Evolutionary conservation across 2,797 vertebrate genomes (phyloP), one percentile per base, ranked within the genome.

Genomic region (Intellagama lesueurii): DNA sequence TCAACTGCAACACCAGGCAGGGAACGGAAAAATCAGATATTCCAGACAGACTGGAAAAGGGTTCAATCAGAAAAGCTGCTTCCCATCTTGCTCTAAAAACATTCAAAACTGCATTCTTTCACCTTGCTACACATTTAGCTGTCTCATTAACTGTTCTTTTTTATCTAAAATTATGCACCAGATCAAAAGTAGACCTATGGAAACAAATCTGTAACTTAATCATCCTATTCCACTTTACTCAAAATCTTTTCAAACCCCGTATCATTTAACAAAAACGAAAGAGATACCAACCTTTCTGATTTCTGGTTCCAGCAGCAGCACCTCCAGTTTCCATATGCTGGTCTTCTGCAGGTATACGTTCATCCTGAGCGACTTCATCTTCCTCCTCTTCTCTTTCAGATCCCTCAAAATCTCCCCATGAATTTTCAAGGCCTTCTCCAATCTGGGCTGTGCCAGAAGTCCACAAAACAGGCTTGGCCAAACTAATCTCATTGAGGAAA

Each of bases 381-480:
- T 97, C 96, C 35, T 96, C 97, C 0, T 97, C 97, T 40, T 97
- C 97, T 3, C 92, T 97, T 28, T 98, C 98, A 0, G 97, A 97
- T 1, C 97, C 97, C 24, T 97, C 97, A 3, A 98, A 97, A 0
- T 98, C 95, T 60, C 98, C 98, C 99, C 99, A 99, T 9, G 97
- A 94, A 93, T 97, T 99, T 91, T 97, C 97, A 89, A 97, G 69
- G 26, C 98, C 98, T 85, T 98, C 97, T 32, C 99, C 99, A 49
- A 99, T 97, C 90, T 98, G 98, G 47, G 98, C 99, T 4, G 98
- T 98, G 56, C 98, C 98, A 6, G 97, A 97, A 73, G 96, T 97
- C 22, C 97, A 98, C 44, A 99, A 89, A 88, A 98, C 92, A 83
- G 97, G 97, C 81, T 91, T 93, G 64, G 96, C 89, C 75, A 97